Percentiles rank a stretch among this genome's conserved stretches.
These are phyloP conservation scores for Styela clava DNA, from an alignment of 23 tunicate genomes.

Conservation along the genomic window DNA sequence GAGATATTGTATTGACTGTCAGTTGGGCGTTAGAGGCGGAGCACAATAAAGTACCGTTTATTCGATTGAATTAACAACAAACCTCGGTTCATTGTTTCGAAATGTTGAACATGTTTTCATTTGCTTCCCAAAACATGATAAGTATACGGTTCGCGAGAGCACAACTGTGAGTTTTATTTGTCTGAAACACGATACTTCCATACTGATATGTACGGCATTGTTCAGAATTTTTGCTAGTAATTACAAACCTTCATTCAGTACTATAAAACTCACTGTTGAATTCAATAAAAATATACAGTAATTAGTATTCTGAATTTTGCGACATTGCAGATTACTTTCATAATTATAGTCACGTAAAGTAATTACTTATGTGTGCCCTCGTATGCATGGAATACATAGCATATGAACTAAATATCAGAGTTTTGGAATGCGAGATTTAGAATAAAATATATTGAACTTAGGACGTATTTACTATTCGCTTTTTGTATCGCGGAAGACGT, in stretches of 20 bases:
- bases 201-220: not conserved
- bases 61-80: conserved; percentile 17
- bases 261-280: no score
- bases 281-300: no score
- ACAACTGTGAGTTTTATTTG: conserved; percentile 5
- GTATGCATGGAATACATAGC: no score
- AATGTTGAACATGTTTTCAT: conserved; percentile 20
- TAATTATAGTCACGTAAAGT: no score
- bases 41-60: conserved; percentile 23
- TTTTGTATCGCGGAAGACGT: no score
- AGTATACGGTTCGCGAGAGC: not conserved
- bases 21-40: conserved; percentile 36
- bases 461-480: no score
- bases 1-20: conserved; percentile 3
- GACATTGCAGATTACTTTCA: no score
- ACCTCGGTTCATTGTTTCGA: conserved; percentile 1
- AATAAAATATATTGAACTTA: no score
- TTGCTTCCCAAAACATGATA: conserved; percentile 28
- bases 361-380: no score
- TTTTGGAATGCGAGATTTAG: no score
- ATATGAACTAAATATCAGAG: no score
- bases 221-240: not conserved
- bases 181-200: conserved; percentile 11
- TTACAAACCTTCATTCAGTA: not conserved
- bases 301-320: no score